Base-by-base conservation (phyloP, 2,797 vertebrate genomes). In the Salmo trutta region DNA sequence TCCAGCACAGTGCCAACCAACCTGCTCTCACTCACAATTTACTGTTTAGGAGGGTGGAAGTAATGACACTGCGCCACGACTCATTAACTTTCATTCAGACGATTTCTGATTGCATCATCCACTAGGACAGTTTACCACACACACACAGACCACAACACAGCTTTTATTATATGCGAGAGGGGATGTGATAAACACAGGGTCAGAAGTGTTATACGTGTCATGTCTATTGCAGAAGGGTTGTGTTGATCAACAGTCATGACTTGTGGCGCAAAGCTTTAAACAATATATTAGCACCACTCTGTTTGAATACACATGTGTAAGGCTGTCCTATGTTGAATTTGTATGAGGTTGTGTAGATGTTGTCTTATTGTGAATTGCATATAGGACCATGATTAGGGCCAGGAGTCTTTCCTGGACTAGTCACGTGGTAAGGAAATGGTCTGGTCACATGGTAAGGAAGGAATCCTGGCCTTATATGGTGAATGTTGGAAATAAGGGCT, bases 21-120 rank as follows among this genome's bases (percentile, higher is more conserved):
- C 68, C 41, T 47, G 41, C 68, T 47, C 36, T 47, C 67, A 36
- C 33, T 47, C 33, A 47, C 0, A 12, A 41, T 67, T 51, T 68
- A 69, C 66, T 31, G 69, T 67, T 65, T 56, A 47, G 1, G 6
- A n/a, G 36, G 6, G 6, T 36, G 36, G 36, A 36, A 36, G 36
- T 36, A 36, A 36, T 36, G 36, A 77, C 75, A 52, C 27, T 21
- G 31, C 51, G 74, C 85, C 77, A 77, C 33, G 54, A 79, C 70
- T 83, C 88, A 84, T 86, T 87, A 85, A 14, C 74, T 82, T 83
- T 87, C 80, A 87, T 52, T 68, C 67, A 51, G 77, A 76, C 51
- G 70, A 69, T 85, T 74, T 83, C 74, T 74, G 76, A 84, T 86
- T 82, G 82, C 73, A 74, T 80, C 75, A 77, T 53, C 74, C 47